Percentiles rank a stretch among this genome's conserved stretches.
These are phyloP conservation scores for Lutjanus campechanus DNA, from an alignment of 2,797 vertebrate genomes.

Conservation along the genomic window DNA sequence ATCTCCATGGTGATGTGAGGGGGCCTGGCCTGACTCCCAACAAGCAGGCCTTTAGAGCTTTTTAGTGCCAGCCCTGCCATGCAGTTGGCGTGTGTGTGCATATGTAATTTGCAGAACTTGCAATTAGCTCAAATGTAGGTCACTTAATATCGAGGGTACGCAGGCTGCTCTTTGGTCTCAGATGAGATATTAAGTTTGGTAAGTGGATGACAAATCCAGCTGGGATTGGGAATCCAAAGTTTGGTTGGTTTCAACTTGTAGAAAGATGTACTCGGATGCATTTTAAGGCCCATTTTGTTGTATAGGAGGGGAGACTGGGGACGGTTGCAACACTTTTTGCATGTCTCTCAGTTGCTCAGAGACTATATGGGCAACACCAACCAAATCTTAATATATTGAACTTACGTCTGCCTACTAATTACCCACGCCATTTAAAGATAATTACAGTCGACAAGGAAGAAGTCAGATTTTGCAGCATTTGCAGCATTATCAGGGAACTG, in stretches of 20 bases:
- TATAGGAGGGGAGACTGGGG: no score
- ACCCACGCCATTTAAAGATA: no score
- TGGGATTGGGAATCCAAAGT: constrained; percentile 2
- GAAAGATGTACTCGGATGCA: neutral
- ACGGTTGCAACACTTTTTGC: no score
- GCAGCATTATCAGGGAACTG: no score
- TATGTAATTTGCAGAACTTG: constrained; percentile 63
- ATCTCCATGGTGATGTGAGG: constrained; percentile 78
- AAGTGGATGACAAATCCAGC: constrained; percentile 38
- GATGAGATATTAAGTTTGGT: constrained; percentile 39
- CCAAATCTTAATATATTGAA: no score
- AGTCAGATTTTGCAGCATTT: no score
- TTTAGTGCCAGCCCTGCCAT: constrained; percentile 60
- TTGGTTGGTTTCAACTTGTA: constrained; percentile 4
- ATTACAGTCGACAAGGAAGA: no score
- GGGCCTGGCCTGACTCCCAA: constrained; percentile 72
- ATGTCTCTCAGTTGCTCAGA: no score
- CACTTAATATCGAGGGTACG: constrained; percentile 49
- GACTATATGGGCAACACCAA: no score
- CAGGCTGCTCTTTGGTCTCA: constrained; percentile 13
- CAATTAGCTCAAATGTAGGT: constrained; percentile 76
- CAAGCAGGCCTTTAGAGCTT: constrained; percentile 64
- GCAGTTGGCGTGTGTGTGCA: constrained; percentile 61
- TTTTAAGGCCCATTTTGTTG: neutral
- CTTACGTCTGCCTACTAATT: no score